Conservation (phyloP, 2,888 invertebrate genomes). For the Heliconius ismenius region DNA sequence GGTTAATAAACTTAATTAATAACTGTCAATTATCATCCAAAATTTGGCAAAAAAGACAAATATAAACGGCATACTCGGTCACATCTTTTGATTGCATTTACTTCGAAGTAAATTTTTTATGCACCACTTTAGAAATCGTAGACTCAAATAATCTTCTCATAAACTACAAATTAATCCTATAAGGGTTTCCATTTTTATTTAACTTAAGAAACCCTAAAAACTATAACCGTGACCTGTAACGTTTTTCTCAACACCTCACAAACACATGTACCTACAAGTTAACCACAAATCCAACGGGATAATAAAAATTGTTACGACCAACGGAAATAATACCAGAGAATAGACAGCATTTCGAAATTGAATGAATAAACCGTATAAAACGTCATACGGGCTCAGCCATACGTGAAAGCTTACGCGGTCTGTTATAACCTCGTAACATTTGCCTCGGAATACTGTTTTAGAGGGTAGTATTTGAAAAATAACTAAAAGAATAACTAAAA, state of each 20-base stretch:
- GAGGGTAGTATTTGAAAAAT: neutral
- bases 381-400: slow-evolving; percentile 24
- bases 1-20: too few species aligned
- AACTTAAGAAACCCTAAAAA: too few species aligned
- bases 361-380: slow-evolving; percentile 11
- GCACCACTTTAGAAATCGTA: too few species aligned
- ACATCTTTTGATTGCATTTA: too few species aligned
- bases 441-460: slow-evolving; percentile 15
- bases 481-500: slow-evolving; percentile 7
- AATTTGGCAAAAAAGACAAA: neutral
- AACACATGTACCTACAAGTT: neutral
- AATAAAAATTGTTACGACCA: neutral
- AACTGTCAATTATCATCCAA: neutral
- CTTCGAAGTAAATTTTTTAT: too few species aligned
- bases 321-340: slow-evolving; percentile 3
- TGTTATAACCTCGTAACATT: slow-evolving; percentile 23
- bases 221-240: neutral
- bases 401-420: slow-evolving; percentile 25
- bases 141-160: too few species aligned
- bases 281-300: neutral
- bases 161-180: neutral
- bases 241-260: neutral
- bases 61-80: too few species aligned
- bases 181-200: too few species aligned
- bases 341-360: slow-evolving; percentile 23